Evolutionary conservation across 92 coral and sea anemone species (phyloP).

Genomic region (Scolanthus callimorphus): DNA sequence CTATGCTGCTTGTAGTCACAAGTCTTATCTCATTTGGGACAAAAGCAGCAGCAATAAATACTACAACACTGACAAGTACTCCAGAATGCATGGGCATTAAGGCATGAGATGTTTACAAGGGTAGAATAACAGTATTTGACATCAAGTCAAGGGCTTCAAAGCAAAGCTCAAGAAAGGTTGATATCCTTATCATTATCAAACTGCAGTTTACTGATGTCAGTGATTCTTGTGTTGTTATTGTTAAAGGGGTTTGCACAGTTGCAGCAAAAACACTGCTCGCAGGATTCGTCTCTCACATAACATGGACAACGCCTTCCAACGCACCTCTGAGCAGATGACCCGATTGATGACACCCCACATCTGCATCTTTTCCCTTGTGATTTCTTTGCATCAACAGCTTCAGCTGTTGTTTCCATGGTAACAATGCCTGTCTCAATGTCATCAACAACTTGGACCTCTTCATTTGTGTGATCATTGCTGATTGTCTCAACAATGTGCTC

Average conservation of each 20-base stretch:
- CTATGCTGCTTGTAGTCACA: too few species aligned
- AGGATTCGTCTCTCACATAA: conserved; percentile 48
- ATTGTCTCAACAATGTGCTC: conserved; percentile 30
- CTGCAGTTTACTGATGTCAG: not conserved
- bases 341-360: conserved; percentile 58
- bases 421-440: conserved; percentile 13
- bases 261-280: conserved; percentile 64
- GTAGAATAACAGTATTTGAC: too few species aligned
- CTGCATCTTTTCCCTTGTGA: conserved; percentile 48
- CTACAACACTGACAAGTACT: too few species aligned
- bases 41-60: too few species aligned
- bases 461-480: conserved; percentile 21
- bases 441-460: conserved; percentile 53
- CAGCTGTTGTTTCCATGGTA: not conserved
- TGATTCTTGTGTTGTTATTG: conserved; percentile 50
- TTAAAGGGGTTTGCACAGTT: conserved; percentile 78
- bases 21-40: too few species aligned
- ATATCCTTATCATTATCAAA: too few species aligned
- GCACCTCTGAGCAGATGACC: conserved; percentile 35
- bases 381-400: conserved; percentile 9
- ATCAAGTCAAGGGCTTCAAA: too few species aligned
- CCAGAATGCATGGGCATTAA: too few species aligned
- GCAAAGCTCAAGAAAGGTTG: too few species aligned
- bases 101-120: too few species aligned
- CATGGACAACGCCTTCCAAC: conserved; percentile 74